Evolutionary conservation across 1,140 invertebrate species (phyloP).

Genomic region (Brachionus koreanus): DNA sequence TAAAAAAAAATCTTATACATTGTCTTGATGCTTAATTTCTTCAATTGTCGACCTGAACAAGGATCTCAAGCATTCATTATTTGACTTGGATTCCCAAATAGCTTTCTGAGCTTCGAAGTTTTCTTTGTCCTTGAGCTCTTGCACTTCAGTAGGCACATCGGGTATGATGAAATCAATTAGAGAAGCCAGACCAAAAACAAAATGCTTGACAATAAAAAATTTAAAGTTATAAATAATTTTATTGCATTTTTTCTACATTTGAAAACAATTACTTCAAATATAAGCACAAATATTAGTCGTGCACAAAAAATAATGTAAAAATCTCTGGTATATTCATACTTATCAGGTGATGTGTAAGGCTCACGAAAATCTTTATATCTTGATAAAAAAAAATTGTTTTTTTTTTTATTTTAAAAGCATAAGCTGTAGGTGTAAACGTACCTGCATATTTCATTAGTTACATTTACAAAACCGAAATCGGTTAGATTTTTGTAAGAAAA

Average conservation of each 20-base stretch:
- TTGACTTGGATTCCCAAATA: conserved; percentile 3
- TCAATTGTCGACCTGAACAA: not conserved
- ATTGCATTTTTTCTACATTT: no score
- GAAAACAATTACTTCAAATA: conserved; percentile 39
- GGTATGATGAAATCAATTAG: conserved; percentile 25
- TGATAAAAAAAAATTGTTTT: not conserved
- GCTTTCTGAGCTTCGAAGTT: not conserved
- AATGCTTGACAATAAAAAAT: conserved; percentile 30
- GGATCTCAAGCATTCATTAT: not conserved
- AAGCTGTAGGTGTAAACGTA: not conserved
- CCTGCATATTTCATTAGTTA: conserved; percentile 16
- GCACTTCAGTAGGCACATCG: conserved; percentile 7
- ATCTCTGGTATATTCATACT: not conserved
- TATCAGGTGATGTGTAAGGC: conserved; percentile 5
- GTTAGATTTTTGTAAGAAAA: conserved; percentile 21
- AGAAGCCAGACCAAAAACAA: not conserved
- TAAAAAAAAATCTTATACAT: no score
- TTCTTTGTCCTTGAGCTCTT: conserved; percentile 29
- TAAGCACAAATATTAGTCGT: not conserved
- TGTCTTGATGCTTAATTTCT: no score
- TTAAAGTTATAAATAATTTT: not conserved
- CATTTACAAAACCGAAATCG: conserved; percentile 25
- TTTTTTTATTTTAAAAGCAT: not conserved
- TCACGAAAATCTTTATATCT: conserved; percentile 29
- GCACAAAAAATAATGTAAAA: conserved; percentile 30